Percentiles rank a stretch among this genome's conserved stretches.
Conservation (phyloP, 2,113 vertebrate genomes). For the Melozone crissalis region DNA sequence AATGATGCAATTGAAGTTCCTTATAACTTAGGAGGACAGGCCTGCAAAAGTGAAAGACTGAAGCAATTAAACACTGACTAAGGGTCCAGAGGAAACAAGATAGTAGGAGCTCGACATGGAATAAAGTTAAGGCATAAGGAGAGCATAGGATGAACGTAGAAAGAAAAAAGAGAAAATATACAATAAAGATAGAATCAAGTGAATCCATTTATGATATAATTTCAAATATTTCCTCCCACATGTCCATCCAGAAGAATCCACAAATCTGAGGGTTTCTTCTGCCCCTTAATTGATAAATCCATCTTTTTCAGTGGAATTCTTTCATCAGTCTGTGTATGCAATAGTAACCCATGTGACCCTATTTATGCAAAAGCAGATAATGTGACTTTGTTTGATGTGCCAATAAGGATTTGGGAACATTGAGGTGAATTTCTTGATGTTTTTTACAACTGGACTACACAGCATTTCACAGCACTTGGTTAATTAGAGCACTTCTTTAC, state of each 20-base stretch:
- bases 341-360: not conserved
- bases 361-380: not conserved
- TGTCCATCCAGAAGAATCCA: accelerated
- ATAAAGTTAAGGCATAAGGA: not conserved
- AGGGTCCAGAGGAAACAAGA: not conserved
- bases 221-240: not conserved
- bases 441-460: not conserved
- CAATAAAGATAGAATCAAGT: not conserved
- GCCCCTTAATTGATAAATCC: not conserved
- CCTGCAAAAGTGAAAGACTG: not conserved
- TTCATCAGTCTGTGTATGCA: not conserved
- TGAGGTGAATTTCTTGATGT: not conserved
- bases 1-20: not conserved
- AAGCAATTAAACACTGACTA: not conserved
- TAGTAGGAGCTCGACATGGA: not conserved
- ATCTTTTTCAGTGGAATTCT: not conserved
- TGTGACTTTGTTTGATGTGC: not conserved
- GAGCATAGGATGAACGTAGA: not conserved
- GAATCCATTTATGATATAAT: not conserved
- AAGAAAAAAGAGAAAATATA: not conserved
- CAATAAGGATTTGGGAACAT: not conserved
- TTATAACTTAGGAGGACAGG: not conserved
- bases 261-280: not conserved
- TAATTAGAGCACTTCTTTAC: not conserved
- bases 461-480: not conserved